A percentile compares a stretch with the other conserved stretches of the same genome.
These are phyloP conservation scores for Megamerina dolium DNA, from an alignment of 2,888 invertebrate species.

Conservation along the genomic window DNA sequence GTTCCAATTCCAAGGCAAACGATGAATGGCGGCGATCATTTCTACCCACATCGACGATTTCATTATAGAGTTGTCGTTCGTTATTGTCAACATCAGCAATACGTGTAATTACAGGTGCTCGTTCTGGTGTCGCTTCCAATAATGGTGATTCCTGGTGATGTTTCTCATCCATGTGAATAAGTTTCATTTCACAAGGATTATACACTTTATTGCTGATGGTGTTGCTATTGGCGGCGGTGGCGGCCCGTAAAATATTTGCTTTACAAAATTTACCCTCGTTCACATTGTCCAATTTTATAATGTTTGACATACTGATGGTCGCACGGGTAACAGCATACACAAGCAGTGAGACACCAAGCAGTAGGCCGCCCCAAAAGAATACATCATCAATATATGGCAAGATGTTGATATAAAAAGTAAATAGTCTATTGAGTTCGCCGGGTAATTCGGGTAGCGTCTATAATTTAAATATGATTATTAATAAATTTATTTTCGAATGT, in stretches of 20 bases:
- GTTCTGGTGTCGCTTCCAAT: too few species aligned
- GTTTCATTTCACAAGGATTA: slow-evolving; percentile 41
- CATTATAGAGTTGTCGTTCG: slow-evolving; percentile 7
- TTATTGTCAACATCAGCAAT: slow-evolving; percentile 20
- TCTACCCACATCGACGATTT: slow-evolving; percentile 9
- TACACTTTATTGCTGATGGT: slow-evolving; percentile 29
- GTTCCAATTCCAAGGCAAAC: slow-evolving; percentile 38
- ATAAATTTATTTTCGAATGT: not conserved
- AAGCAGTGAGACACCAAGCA: slow-evolving; percentile 35
- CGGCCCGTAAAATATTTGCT: slow-evolving; percentile 30
- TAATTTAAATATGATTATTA: slow-evolving; percentile 23
- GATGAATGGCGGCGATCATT: slow-evolving; percentile 26
- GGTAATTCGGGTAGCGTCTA: slow-evolving; percentile 69
- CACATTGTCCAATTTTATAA: slow-evolving; percentile 30
- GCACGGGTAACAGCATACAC: slow-evolving; percentile 42
- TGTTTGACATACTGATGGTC: slow-evolving; percentile 38
- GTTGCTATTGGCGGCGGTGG: slow-evolving; percentile 16
- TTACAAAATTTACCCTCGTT: slow-evolving; percentile 37
- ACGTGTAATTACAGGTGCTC: slow-evolving; percentile 18
- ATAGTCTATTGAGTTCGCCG: slow-evolving; percentile 56
- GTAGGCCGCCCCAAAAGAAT: slow-evolving; percentile 41
- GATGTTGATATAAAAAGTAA: slow-evolving; percentile 67
- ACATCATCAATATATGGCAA: slow-evolving; percentile 58
- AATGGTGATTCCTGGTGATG: not conserved
- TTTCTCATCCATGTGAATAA: slow-evolving; percentile 32